These are phyloP conservation scores for Sparidentex hasta DNA, from an alignment of 2,797 vertebrate species.

Conservation along the genomic window DNA sequence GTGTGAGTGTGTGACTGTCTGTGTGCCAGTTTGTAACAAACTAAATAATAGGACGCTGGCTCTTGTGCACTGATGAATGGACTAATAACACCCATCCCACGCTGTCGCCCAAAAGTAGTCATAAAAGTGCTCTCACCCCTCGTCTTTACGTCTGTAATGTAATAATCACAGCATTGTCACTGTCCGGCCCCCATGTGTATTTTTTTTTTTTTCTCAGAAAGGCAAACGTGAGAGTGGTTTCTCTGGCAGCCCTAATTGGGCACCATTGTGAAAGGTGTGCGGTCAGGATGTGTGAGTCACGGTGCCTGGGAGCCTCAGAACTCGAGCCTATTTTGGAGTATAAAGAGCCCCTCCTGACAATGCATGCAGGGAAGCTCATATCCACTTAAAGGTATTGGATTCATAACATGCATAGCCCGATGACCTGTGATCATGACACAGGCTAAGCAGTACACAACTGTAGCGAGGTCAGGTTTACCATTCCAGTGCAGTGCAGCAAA, in stretches of 20 bases:
- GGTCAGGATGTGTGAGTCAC: conserved; percentile 30
- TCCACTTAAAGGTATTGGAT: too few species aligned
- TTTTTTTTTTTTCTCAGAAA: conserved; percentile 3
- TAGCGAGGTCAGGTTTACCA: too few species aligned
- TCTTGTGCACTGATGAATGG: not conserved
- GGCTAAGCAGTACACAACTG: too few species aligned
- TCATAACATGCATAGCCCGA: too few species aligned
- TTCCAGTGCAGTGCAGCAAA: too few species aligned
- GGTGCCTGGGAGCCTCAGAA: conserved; percentile 22
- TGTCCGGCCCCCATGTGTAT: not conserved
- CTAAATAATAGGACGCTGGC: not conserved
- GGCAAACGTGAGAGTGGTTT: not conserved
- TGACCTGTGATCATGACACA: too few species aligned
- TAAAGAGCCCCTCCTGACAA: not conserved
- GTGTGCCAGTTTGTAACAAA: not conserved
- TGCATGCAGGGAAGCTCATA: not conserved
- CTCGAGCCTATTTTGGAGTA: not conserved
- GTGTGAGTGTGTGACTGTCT: too few species aligned
- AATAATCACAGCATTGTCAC: conserved; percentile 13
- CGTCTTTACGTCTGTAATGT: not conserved
- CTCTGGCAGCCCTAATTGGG: conserved; percentile 10
- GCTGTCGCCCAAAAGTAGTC: conserved; percentile 1
- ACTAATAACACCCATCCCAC: conserved; percentile 2
- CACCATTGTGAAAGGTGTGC: not conserved
- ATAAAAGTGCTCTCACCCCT: conserved; percentile 12